A percentile compares a stretch with the other conserved stretches of the same genome.
These are phyloP conservation scores for Chaetodon trifascialis DNA, from an alignment of 2,113 vertebrate species.

Conservation along the genomic window DNA sequence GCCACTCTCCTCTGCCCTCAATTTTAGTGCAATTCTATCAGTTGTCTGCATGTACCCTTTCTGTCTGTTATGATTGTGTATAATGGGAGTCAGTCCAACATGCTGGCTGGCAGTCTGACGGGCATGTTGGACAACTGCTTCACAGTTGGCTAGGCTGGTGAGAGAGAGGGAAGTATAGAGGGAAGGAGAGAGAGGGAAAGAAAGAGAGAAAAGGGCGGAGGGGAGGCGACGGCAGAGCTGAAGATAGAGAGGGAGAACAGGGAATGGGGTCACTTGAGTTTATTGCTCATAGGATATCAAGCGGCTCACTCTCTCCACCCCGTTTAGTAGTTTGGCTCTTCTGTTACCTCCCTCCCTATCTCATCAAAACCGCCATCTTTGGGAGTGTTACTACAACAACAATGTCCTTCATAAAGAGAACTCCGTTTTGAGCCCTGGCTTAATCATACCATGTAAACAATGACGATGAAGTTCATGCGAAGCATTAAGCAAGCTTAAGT, in stretches of 20 bases:
- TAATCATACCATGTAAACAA: constrained; percentile 57
- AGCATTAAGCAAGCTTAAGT: constrained; percentile 45
- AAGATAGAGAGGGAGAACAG: constrained; percentile 67
- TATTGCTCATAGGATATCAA: constrained; percentile 83
- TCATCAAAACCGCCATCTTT: constrained; percentile 77
- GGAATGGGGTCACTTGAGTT: constrained; percentile 85
- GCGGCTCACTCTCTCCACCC: constrained; percentile 76
- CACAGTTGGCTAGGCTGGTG: constrained; percentile 76
- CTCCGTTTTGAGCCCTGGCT: constrained; percentile 28
- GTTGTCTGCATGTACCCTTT: constrained; percentile 74
- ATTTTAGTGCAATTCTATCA: constrained; percentile 66
- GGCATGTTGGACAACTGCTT: constrained; percentile 82
- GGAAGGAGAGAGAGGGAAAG: constrained; percentile 39
- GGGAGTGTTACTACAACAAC: constrained; percentile 72
- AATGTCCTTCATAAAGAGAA: constrained; percentile 60
- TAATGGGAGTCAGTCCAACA: constrained; percentile 75
- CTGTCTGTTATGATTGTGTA: constrained; percentile 78
- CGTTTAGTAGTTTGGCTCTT: constrained; percentile 67
- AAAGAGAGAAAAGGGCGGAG: constrained; percentile 50
- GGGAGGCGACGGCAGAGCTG: constrained; percentile 61
- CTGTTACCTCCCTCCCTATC: constrained; percentile 70
- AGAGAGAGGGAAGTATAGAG: constrained; percentile 51
- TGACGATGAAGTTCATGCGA: constrained; percentile 45
- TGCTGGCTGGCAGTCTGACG: constrained; percentile 78
- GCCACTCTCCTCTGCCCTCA: constrained; percentile 56